Conservation (phyloP, 2,113 vertebrate species). For the Cyrtonyx montezumae region DNA sequence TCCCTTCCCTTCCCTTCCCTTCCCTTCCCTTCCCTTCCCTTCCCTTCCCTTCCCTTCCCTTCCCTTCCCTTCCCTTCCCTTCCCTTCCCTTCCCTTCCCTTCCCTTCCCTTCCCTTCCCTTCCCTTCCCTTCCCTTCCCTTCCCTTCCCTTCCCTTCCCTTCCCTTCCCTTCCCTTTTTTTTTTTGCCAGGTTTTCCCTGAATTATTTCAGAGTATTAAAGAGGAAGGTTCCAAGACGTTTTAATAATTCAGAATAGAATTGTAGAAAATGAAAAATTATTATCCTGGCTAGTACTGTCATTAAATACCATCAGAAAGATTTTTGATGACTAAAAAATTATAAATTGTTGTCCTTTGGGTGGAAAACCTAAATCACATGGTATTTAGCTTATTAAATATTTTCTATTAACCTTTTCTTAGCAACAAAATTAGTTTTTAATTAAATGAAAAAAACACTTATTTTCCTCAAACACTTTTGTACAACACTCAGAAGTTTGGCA, state of each 20-base stretch:
- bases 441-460: background rate
- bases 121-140: fast-evolving
- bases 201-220: background rate
- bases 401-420: background rate
- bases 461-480: background rate
- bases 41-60: background rate
- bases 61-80: fast-evolving
- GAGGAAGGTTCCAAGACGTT: background rate
- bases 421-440: background rate
- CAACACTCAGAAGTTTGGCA: background rate
- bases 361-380: background rate
- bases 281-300: background rate
- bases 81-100: fast-evolving
- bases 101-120: background rate
- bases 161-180: background rate
- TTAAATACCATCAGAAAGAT: background rate
- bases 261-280: background rate
- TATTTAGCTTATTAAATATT: background rate
- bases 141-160: fast-evolving
- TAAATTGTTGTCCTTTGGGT: background rate
- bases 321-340: background rate
- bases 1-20: fast-evolving
- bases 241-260: background rate
- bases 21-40: fast-evolving
- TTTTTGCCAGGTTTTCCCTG: background rate